Evolutionary conservation across 2,113 vertebrate species (phyloP), one percentile per base, ranked within the genome.

Genomic region (Choloepus hoffmanni): DNA sequence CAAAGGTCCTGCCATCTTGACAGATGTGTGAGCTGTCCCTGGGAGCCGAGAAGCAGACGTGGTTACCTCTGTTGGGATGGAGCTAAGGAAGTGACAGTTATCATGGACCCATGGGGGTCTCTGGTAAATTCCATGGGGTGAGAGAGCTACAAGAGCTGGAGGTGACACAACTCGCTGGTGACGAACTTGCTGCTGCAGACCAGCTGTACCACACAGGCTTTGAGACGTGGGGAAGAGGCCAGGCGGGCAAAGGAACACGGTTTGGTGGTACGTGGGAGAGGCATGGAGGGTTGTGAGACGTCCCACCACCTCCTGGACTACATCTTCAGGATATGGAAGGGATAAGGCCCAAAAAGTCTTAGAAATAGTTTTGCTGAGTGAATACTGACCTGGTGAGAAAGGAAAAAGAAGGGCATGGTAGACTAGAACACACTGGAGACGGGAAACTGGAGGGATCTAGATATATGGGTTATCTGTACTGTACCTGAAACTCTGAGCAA

Each of bases 61-160:
- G n/a, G 18, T 58, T 58, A n/a, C 24, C 10, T 67, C 73, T 79
- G n/a, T 21, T 15, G 21, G 0, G 21, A 43, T 9, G 33, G 36
- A n/a, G 16, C 40, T 9, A 8, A 23, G 18, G 18, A 36, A 9
- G n/a, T 0, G 10, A 30, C 13, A 28, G 63, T 72, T 0, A 12
- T 40, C 8, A n/a, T 5, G 30, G 53, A 43, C 18, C 19, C 19
- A 67, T 23, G 79, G 45, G 0, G 12, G 74, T 9, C 72, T 26
- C 7, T 8, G 63, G 67, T 33, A 36, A 53, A 53, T 45, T 67
- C 7, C 60, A 28, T 1, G 16, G 33, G 21, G 18, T 86, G 28
- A 88, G 48, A 72, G 36, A 65, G 45, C 5, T 12, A 26, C 5
- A 55, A 36, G 14, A 79, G 60, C 24, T 14, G 36, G 45, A n/a